Percentiles rank a stretch among this genome's conserved stretches.
phyloP scores from a whole-genome alignment of 2,888 invertebrate species.

The Lithophane semibrunnea region DNA sequence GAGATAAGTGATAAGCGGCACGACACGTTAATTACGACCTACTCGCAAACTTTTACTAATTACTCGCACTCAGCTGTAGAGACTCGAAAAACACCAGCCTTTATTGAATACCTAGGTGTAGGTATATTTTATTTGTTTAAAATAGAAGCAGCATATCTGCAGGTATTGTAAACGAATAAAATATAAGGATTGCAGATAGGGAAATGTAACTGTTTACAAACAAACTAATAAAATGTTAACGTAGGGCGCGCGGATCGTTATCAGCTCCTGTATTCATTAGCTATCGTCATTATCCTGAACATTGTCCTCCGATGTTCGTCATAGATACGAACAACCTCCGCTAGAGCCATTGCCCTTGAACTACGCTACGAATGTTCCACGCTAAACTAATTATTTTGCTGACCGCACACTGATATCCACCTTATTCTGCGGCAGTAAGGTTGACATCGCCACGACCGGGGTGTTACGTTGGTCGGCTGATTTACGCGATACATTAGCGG shows the following conservation, averaged over 20 bases:
- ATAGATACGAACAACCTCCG: constrained; percentile 51
- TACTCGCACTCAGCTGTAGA: not conserved
- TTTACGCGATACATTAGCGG: constrained; percentile 84
- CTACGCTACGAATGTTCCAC: constrained; percentile 48
- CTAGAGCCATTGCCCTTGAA: constrained; percentile 64
- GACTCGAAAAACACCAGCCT: not conserved
- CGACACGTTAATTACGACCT: constrained; percentile 5
- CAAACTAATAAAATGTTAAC: constrained; percentile 13
- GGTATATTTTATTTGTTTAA: too few species aligned
- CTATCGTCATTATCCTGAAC: constrained; percentile 35
- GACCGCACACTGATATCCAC: constrained; percentile 10
- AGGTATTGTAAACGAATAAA: constrained; percentile 8
- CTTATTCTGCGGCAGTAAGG: constrained; percentile 31
- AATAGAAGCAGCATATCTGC: not conserved
- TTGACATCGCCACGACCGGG: constrained; percentile 6
- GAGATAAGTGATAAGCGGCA: constrained; percentile 39
- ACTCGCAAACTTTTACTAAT: not conserved
- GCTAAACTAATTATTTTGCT: constrained; percentile 54
- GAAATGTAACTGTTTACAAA: constrained; percentile 8
- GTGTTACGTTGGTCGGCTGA: constrained; percentile 66
- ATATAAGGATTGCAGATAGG: not conserved
- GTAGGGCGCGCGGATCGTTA: constrained; percentile 7
- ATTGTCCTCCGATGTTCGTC: constrained; percentile 44
- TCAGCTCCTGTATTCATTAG: constrained; percentile 58
- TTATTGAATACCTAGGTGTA: too few species aligned